Percentiles rank a stretch among this genome's conserved stretches.
Conservation (phyloP, 2,113 vertebrate species). For the Rissa tridactyla region DNA sequence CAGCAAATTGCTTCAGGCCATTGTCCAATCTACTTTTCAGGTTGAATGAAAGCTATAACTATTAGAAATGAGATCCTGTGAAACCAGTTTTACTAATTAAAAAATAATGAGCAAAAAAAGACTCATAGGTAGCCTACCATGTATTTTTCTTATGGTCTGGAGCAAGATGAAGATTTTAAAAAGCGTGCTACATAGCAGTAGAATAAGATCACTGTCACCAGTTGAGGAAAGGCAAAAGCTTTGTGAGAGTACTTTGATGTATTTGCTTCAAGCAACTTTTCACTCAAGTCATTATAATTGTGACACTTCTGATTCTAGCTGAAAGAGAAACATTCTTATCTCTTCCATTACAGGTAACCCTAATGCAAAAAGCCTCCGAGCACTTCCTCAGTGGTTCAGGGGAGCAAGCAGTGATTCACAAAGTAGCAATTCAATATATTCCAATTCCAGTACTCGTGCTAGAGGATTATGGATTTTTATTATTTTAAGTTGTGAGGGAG, state of each 20-base stretch:
- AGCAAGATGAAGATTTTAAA: neutral
- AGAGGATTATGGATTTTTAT: neutral
- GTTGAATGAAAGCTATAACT: neutral
- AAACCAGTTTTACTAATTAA: slow-evolving; percentile 12
- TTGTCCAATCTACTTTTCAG: neutral
- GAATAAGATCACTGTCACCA: neutral
- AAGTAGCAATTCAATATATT: neutral
- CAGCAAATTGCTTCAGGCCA: neutral
- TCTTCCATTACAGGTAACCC: neutral
- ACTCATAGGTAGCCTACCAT: neutral
- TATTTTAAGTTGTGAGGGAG: neutral
- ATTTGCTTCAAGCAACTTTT: neutral
- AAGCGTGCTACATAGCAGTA: accelerated
- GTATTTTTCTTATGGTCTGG: neutral
- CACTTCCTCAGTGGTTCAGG: neutral
- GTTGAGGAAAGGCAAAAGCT: neutral
- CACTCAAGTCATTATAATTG: neutral
- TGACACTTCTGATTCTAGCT: neutral
- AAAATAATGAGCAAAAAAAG: neutral
- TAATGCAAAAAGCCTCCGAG: neutral
- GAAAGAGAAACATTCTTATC: neutral
- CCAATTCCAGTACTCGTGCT: neutral
- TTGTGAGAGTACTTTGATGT: neutral
- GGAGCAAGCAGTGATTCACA: neutral
- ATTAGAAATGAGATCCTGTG: neutral